Evolutionary conservation across 2,797 vertebrate species (phyloP), one percentile per base, ranked within the genome.

Genomic region (Coluber constrictor): DNA sequence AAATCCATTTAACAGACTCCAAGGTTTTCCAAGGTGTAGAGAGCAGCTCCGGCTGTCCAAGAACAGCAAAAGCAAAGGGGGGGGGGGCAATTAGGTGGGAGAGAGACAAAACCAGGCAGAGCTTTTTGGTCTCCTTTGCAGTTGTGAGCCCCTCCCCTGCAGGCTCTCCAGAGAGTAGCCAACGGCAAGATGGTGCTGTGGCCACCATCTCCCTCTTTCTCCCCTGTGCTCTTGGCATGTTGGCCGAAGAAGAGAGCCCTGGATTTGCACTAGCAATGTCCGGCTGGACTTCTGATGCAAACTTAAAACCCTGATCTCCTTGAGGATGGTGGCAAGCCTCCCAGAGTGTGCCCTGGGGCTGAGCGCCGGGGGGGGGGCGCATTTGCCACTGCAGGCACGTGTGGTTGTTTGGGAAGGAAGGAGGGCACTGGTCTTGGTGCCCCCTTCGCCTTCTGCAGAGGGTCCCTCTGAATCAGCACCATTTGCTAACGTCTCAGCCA

Each of bases 1-100:
- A 94, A 97, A 98, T 97, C 94, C 94, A 95, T 94, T 94, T 70
- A 88, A 92, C 37, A 87, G 96, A 94, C 56, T 74, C 87, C 59
- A 57, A 27, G 70, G 83, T 86, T 93, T 86, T 95, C 94, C 91
- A 0, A 89, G 93, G 96, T 96, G 97, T 91, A 96, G 96, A 97
- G 96, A 96, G 94, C 13, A 8, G 96, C 95, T 92, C 96, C 93
- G 94, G 96, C 94, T 79, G 89, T 95, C 93, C 94, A 91, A 95
- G 93, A 95, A 95, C 13, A 96, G 94, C 54, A 37, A n/a, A 74
- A 55, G 20, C 27, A 47, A 91, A 29, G 1, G 9, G 7, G 3
- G 70, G 70, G 9, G 12, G 23, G 13, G 3, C 3, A 5, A 1
- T 70, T 32, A n/a, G 51, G 29, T 15, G 43, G 13, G 88, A 4